Conservation (phyloP, 2,113 vertebrate species). For the Pachycephala philippinensis region DNA sequence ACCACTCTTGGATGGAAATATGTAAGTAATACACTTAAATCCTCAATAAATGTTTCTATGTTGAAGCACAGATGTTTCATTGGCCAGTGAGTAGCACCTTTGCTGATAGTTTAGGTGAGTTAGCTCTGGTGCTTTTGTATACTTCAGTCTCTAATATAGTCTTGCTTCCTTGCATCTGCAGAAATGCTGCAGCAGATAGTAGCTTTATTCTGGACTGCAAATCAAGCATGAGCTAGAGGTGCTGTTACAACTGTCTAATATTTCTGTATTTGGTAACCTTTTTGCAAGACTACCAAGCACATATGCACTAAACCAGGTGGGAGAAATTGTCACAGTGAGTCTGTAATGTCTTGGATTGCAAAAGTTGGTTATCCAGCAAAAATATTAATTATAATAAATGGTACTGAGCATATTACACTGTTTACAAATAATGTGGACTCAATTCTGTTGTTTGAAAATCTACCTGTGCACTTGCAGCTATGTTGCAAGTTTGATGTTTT, state of each 20-base stretch:
- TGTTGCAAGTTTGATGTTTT: not conserved
- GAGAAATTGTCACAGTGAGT: not conserved
- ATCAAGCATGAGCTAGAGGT: not conserved
- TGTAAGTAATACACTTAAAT: slow-evolving; percentile 73
- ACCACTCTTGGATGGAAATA: slow-evolving; percentile 99
- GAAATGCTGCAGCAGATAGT: not conserved
- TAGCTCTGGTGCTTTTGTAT: not conserved
- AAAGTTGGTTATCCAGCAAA: not conserved
- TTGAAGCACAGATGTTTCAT: not conserved
- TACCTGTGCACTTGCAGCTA: not conserved
- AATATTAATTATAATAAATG: not conserved
- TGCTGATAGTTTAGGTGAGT: not conserved
- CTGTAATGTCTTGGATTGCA: not conserved
- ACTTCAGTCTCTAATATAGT: not conserved
- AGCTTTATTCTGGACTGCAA: not conserved
- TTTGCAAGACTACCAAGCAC: not conserved
- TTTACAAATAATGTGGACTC: not conserved
- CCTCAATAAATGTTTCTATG: not conserved
- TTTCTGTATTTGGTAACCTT: not conserved
- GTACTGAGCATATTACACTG: not conserved
- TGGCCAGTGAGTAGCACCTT: not conserved
- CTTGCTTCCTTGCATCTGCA: not conserved
- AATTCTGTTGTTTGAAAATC: not conserved
- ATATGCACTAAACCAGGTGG: not conserved
- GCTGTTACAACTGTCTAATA: not conserved